phyloP scores from a whole-genome alignment of 2,113 vertebrate genomes.

The Platysteira castanea region DNA sequence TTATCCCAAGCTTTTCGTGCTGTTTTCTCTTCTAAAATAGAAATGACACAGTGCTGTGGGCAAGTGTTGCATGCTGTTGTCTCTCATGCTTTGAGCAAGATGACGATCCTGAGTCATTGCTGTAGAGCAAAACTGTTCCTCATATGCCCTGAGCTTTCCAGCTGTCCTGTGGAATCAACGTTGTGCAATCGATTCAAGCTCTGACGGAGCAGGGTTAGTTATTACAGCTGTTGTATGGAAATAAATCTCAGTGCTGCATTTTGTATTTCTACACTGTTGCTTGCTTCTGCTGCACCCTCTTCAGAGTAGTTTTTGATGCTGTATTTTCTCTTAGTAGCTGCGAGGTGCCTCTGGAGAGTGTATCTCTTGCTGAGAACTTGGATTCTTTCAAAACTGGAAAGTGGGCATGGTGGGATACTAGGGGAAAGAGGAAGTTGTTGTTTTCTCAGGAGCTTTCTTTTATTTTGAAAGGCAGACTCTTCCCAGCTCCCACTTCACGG shows the following conservation, averaged over 20 bases:
- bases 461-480: not conserved
- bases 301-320: not conserved
- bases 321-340: not conserved
- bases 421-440: not conserved
- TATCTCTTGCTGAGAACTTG: not conserved
- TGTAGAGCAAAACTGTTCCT: not conserved
- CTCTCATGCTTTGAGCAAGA: not conserved
- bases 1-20: not conserved
- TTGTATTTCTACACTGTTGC: not conserved
- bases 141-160: not conserved
- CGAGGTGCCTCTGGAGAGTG: not conserved
- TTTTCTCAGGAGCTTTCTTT: not conserved
- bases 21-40: not conserved
- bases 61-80: not conserved
- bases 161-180: not conserved
- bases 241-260: not conserved
- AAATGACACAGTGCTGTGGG: not conserved
- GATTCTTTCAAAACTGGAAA: not conserved
- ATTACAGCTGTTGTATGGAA: not conserved
- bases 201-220: not conserved
- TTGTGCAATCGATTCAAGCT: not conserved
- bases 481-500: not conserved
- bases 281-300: not conserved
- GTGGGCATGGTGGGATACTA: not conserved
- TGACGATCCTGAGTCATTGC: conserved; percentile 18